These are phyloP conservation scores for Polymixis lichenea DNA, from an alignment of 2,888 invertebrate genomes.

Conservation along the genomic window DNA sequence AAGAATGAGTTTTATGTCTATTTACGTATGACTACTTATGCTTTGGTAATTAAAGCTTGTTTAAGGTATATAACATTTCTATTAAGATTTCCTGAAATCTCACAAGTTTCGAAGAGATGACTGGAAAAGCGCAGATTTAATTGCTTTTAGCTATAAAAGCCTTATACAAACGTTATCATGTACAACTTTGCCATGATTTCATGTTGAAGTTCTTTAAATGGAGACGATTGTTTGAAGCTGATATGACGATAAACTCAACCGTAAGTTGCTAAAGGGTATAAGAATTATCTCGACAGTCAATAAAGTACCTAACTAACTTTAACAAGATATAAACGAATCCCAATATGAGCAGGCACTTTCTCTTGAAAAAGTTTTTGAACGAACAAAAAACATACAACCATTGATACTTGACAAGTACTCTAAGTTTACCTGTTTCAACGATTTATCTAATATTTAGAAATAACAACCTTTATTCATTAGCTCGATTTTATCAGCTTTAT, in stretches of 20 bases:
- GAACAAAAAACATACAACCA: neutral
- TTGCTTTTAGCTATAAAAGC: conserved; percentile 5
- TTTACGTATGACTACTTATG: conserved; percentile 76
- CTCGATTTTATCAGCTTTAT: conserved; percentile 39
- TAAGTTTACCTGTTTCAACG: neutral
- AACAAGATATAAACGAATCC: neutral
- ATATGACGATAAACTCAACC: neutral
- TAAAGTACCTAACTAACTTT: conserved; percentile 1
- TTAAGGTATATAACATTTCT: conserved; percentile 35
- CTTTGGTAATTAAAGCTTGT: conserved; percentile 67
- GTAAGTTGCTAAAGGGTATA: neutral
- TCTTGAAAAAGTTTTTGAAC: neutral
- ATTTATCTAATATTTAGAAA: neutral
- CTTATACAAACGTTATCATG: neutral
- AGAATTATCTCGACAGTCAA: neutral
- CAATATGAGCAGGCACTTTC: neutral
- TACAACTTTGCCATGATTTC: neutral
- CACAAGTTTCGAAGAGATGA: neutral
- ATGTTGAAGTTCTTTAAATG: conserved; percentile 14
- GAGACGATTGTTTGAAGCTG: neutral
- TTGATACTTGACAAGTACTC: neutral
- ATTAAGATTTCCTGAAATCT: conserved; percentile 8
- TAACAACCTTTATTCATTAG: neutral
- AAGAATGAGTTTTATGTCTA: conserved; percentile 77
- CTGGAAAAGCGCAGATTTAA: conserved; percentile 1